These are phyloP conservation scores for Scalopus aquaticus DNA, from an alignment of 2,113 vertebrate species.

Conservation along the genomic window DNA sequence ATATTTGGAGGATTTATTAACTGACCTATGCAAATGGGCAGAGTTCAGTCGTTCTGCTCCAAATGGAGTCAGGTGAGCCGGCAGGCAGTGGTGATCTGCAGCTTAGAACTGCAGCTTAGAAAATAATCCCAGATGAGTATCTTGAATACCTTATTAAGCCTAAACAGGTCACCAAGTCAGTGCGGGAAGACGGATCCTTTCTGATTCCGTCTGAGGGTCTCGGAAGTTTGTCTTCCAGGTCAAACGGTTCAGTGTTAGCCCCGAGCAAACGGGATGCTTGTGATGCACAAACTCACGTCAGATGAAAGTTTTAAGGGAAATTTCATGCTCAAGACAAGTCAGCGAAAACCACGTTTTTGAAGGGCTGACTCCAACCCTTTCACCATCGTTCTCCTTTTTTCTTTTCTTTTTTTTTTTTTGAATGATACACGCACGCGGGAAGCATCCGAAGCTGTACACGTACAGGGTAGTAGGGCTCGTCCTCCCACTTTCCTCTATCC, in stretches of 20 bases:
- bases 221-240: background rate
- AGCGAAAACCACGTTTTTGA: background rate
- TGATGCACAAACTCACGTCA: background rate
- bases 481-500: background rate
- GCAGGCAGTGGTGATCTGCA: background rate
- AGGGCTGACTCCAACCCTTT: background rate
- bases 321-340: background rate
- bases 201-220: background rate
- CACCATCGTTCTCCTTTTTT: background rate
- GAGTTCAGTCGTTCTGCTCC: background rate
- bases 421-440: background rate
- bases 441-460: background rate
- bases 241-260: background rate
- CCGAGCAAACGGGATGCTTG: too few species aligned
- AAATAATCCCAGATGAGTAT: background rate
- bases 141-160: background rate
- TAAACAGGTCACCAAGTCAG: background rate
- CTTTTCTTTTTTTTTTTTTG: background rate
- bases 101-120: background rate
- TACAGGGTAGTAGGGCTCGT: too few species aligned
- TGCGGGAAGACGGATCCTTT: background rate
- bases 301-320: background rate
- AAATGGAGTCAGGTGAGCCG: background rate
- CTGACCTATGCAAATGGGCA: background rate
- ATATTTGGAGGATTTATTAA: constrained; percentile 43